These are phyloP conservation scores for Balaeniceps rex DNA, from an alignment of 2,113 vertebrate species.

Conservation along the genomic window DNA sequence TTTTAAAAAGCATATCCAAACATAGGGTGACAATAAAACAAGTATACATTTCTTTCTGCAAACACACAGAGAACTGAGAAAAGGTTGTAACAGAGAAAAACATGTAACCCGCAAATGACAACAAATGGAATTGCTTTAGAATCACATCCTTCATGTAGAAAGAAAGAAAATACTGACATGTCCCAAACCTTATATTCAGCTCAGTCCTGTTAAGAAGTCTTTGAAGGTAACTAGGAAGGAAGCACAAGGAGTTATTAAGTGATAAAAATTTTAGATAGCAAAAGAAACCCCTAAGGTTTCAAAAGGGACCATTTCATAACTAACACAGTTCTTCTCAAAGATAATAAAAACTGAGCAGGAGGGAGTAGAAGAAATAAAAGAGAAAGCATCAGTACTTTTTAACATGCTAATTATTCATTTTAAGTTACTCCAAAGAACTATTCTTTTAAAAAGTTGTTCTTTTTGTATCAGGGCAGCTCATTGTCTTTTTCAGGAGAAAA, in stretches of 20 bases:
- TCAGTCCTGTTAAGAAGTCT: neutral
- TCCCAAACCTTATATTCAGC: neutral
- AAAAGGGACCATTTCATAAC: neutral
- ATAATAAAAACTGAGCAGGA: neutral
- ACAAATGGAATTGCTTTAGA: neutral
- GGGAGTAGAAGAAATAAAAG: neutral
- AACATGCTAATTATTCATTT: neutral
- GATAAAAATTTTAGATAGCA: neutral
- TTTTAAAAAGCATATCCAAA: neutral
- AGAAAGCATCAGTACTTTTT: neutral
- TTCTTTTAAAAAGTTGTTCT: neutral
- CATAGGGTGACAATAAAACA: neutral
- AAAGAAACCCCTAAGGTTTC: slow-evolving; percentile 1
- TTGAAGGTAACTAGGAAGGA: slow-evolving; percentile 19
- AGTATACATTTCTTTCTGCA: neutral
- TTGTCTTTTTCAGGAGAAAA: neutral
- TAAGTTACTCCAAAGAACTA: neutral
- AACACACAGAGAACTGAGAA: neutral
- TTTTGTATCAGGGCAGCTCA: neutral
- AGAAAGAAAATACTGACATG: neutral
- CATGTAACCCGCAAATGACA: neutral
- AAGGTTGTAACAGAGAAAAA: neutral
- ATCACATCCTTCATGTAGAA: neutral
- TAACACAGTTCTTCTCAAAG: neutral
- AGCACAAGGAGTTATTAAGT: neutral